Percentiles rank a stretch among this genome's conserved stretches.
Conservation (phyloP, 2,113 vertebrate species). For the Nipponia nippon region DNA sequence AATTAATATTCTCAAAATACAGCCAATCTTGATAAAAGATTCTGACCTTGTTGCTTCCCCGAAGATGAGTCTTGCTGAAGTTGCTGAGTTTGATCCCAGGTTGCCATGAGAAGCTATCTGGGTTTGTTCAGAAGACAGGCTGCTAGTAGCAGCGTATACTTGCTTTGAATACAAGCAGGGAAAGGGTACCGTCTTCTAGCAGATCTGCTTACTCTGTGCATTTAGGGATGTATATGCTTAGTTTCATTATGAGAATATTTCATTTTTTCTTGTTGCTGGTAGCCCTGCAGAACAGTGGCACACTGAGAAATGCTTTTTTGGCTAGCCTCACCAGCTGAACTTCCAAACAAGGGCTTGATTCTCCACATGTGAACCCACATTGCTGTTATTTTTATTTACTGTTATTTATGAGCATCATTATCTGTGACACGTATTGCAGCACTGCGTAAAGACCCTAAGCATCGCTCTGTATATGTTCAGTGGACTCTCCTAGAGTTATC, state of each 20-base stretch:
- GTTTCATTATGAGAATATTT: background rate
- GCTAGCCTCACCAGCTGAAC: background rate
- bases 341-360: background rate
- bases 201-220: background rate
- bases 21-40: conserved; percentile 12
- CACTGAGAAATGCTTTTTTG: background rate
- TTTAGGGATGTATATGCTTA: background rate
- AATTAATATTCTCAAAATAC: conserved; percentile 22
- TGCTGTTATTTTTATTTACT: background rate
- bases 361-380: background rate
- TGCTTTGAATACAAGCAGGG: background rate
- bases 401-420: background rate
- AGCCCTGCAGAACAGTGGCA: background rate
- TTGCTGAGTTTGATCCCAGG: conserved; percentile 1
- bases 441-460: background rate
- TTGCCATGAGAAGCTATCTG: background rate
- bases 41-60: background rate
- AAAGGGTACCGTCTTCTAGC: background rate
- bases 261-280: background rate
- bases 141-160: background rate
- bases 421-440: background rate
- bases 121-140: background rate
- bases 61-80: background rate
- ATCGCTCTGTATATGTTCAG: background rate
- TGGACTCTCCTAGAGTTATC: background rate